Evolutionary conservation across 2,797 vertebrate genomes (phyloP), one percentile per base, ranked within the genome.

Genomic region (Varecia variegata): DNA sequence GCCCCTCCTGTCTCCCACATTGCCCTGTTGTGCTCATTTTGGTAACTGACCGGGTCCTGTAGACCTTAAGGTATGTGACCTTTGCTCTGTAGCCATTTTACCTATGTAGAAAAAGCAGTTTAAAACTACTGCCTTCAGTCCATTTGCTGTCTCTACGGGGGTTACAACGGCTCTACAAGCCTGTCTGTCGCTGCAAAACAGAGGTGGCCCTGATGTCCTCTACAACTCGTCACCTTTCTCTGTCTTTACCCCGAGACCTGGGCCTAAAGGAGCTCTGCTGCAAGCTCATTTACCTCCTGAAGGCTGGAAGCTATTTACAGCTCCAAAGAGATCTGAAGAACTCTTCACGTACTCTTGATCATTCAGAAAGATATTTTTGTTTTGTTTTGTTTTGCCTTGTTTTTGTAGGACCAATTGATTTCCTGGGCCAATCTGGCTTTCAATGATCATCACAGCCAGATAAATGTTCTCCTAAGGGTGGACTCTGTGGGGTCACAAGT

Each of bases 271-370:
- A 58, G 2, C 56, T 84, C 80, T 83, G 38, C 38, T 17, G 32
- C 47, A 79, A 50, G 27, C 76, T 96, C 95, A 92, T 96, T 96
- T 97, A 91, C 87, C 94, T 96, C 96, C 95, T 84, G 88, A 76
- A 50, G 92, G 43, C 47, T 77, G 60, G 62, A 60, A 73, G 87
- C 80, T 97, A 94, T 96, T 97, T 96, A 89, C 71, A 94, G 92
- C 47, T 73, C 62, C 88, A 74, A 77, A 90, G 54, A 94, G 54
- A 85, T 43, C 67, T 93, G 91, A 96, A 95, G 95, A 81, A 80
- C 88, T 60, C 96, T 89, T 85, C 32, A 94, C 21, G 52, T 68
- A 85, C 38, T 83, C 79, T 82, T 90, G 81, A 71, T 94, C 45
- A 52, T 76, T 96, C 62, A 40, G 43, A 56, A 65, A 93, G 70